Base-by-base conservation (phyloP, 2,888 invertebrate genomes). In the Macrosiphum euphorbiae region DNA sequence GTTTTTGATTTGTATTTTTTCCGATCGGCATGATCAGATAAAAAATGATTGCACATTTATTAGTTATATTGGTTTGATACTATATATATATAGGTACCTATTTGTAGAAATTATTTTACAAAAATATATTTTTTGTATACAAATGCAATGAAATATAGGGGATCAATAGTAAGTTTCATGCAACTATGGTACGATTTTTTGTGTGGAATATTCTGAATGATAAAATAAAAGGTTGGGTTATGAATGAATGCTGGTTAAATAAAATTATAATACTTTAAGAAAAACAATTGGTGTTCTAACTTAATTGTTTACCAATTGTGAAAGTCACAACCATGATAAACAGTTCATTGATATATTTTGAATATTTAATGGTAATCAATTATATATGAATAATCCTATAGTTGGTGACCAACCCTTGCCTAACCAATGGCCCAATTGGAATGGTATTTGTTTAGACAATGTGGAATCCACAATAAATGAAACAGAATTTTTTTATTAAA, bases 11-110 rank as follows among this genome's bases (percentile, higher is more conserved):
- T 78, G 16, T 78, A 35, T 78, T 67, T 35, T 16, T 78, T 35
- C 35, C 4, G 0, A n/a, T n/a, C 1, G 4, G 35, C 4, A 13
- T 1, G 16, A n/a, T 67, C n/a, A n/a, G n/a, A 67, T n/a, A 5
- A 67, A n/a, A n/a, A 67, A n/a, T 16, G 13, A 67, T 67, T 67
- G 4, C 16, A 35, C 10, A 61, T 11, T 28, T 61, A 61, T 11
- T n/a, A 13, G n/a, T 0, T 4, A 61, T n/a, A 61, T 28, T n/a
- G n/a, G 13, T 67, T 67, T 67, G n/a, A 28, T 67, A 67, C n/a
- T n/a, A n/a, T n/a, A n/a, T n/a, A n/a, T n/a, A n/a, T n/a, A n/a
- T 5, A n/a, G 3, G n/a, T 4, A 20, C 20, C 52, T n/a, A 67
- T n/a, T n/a, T 16, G 13, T n/a, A n/a, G 67, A 67, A n/a, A 61